These are phyloP conservation scores for Dermochelys coriacea DNA, from an alignment of 2,797 vertebrate species.

Conservation along the genomic window DNA sequence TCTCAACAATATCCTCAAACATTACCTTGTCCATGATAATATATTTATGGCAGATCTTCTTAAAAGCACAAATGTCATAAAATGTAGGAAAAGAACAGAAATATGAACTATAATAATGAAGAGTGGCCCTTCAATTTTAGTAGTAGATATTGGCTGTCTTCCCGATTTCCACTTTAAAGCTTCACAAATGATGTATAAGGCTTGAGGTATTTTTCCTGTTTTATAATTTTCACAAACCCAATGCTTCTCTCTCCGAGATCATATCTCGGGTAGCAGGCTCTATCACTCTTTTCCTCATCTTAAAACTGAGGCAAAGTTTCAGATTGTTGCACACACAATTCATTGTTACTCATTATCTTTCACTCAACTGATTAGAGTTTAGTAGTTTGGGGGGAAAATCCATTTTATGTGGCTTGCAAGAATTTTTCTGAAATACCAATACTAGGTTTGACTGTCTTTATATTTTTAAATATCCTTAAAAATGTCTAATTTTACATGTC, in stretches of 20 bases:
- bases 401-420: background rate
- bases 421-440: constrained; percentile 13
- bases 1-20: constrained; percentile 44
- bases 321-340: background rate
- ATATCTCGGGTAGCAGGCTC: background rate
- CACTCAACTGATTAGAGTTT: constrained; percentile 9
- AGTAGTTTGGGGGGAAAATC: background rate
- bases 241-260: background rate
- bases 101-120: constrained; percentile 39
- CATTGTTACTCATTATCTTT: background rate
- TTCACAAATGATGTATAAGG: background rate
- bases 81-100: background rate
- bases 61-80: constrained; percentile 56
- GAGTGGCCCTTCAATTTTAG: constrained; percentile 35
- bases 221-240: background rate
- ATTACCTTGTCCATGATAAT: constrained; percentile 40
- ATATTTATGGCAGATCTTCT: constrained; percentile 40
- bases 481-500: background rate
- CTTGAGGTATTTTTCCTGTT: constrained; percentile 29
- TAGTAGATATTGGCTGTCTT: background rate
- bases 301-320: constrained; percentile 25
- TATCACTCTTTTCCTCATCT: background rate
- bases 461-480: background rate
- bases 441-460: background rate
- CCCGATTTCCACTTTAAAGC: constrained; percentile 46